A percentile compares a stretch with the other conserved stretches of the same genome.
Conservation (phyloP, 2,113 vertebrate genomes). For the Nothocercus julius region DNA sequence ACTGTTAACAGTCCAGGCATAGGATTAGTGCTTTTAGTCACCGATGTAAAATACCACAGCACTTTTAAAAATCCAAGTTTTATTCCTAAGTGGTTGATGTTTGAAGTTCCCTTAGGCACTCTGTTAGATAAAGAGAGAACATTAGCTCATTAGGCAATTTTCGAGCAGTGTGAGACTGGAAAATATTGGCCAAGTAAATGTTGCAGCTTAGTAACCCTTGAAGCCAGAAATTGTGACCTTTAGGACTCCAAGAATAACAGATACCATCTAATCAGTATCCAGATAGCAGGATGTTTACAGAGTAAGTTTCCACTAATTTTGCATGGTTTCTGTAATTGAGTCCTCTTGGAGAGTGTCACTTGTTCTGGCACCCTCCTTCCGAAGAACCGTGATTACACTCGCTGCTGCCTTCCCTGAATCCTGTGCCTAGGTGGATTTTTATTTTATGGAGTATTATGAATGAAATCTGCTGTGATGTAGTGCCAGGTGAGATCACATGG, state of each 20-base stretch:
- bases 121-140: constrained; percentile 58
- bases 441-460: background rate
- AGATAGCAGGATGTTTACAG: constrained; percentile 65
- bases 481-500: background rate
- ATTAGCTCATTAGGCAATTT: constrained; percentile 64
- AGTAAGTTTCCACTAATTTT: constrained; percentile 69
- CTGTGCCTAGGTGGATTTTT: background rate
- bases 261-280: constrained; percentile 68
- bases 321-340: constrained; percentile 45
- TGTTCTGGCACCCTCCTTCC: background rate
- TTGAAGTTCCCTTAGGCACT: constrained; percentile 53
- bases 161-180: constrained; percentile 64
- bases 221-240: constrained; percentile 72
- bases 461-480: background rate
- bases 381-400: background rate
- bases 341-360: constrained; percentile 5
- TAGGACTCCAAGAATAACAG: constrained; percentile 57
- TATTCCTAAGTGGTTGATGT: constrained; percentile 39
- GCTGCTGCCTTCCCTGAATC: background rate
- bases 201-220: constrained; percentile 68
- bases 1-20: background rate
- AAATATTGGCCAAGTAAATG: constrained; percentile 68
- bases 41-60: background rate
- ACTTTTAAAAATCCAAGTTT: background rate
- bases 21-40: background rate